phyloP scores from a whole-genome alignment of 2,888 invertebrate genomes.

The Diabrotica balteata region DNA sequence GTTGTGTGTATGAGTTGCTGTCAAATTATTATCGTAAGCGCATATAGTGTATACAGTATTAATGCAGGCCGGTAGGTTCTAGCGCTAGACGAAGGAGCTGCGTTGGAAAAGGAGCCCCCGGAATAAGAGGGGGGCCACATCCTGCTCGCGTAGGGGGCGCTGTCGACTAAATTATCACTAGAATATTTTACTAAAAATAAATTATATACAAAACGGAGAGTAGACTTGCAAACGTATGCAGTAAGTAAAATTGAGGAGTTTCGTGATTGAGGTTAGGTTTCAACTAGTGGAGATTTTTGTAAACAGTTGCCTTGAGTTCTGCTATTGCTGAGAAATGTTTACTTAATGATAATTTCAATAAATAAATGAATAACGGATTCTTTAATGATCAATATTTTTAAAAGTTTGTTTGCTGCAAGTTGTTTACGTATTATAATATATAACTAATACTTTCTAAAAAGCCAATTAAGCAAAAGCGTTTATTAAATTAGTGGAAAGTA shows the following conservation, averaged over 20 bases:
- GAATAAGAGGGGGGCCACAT: conserved; percentile 55
- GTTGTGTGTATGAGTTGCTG: conserved; percentile 30
- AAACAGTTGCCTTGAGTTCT: no score
- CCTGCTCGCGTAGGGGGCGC: conserved; percentile 53
- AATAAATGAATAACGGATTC: no score
- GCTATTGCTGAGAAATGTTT: background rate
- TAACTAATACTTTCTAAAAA: no score
- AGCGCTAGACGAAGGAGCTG: conserved; percentile 39
- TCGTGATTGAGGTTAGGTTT: conserved; percentile 4
- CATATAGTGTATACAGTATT: conserved; percentile 21
- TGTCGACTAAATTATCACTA: conserved; percentile 38
- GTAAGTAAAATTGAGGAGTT: background rate
- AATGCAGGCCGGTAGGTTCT: conserved; percentile 32
- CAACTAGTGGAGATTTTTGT: no score
- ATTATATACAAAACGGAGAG: background rate
- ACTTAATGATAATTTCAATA: no score
- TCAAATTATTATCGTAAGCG: conserved; percentile 29
- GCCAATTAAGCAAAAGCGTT: no score
- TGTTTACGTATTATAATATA: no score
- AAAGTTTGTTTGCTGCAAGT: no score
- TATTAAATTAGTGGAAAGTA: no score
- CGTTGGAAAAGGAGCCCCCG: conserved; percentile 52
- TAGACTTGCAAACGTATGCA: conserved; percentile 8
- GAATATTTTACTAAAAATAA: conserved; percentile 13
- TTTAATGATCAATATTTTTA: no score